Evolutionary conservation across 2,888 invertebrate species (phyloP), one percentile per base, ranked within the genome.

Genomic region (Horisme vitalbata): DNA sequence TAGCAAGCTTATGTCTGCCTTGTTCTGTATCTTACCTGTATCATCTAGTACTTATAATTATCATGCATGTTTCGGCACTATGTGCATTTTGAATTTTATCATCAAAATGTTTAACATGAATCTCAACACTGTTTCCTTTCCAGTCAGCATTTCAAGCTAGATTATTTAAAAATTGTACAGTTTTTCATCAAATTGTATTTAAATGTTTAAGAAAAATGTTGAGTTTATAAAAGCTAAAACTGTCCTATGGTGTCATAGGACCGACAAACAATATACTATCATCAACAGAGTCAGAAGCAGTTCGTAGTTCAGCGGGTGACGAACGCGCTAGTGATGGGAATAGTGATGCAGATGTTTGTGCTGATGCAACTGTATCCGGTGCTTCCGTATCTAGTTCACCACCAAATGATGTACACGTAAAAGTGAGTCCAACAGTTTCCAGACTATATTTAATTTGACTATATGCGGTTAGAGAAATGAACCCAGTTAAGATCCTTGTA

Each of bases 341-440:
- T 55, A 87, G 87, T 12, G 89, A 89, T 34, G 85, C 79, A 0
- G 87, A 90, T 56, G 66, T 75, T 4, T 83, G 87, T 6, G 80
- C 77, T 2, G 90, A 84, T 52, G 87, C 89, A 38, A 81, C 81
- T 9, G 86, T 82, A 36, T 87, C 86, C 36, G 91, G 84, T 20
- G 91, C 84, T 0, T 83, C 89, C 2, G 85, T 90, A 1, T 88
- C 91, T 52, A 89, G 91, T 71, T 91, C 91, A 11, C 89, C 91
- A 36, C 87, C 88, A 36, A 92, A 91, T 66, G 92, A 92, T 52
- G 68, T 44, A 30, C 49, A 44, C 15, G 27, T 61, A 35, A 91
- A 91, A 82, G 88, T 91, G 58, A 21, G 41, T 15, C 8, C 15
- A 15, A 28, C 6, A 26, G 5, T 4, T 21, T n/a, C n/a, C 3